Conservation (phyloP, 2,113 vertebrate species). For the Eudorcas thomsonii region DNA sequence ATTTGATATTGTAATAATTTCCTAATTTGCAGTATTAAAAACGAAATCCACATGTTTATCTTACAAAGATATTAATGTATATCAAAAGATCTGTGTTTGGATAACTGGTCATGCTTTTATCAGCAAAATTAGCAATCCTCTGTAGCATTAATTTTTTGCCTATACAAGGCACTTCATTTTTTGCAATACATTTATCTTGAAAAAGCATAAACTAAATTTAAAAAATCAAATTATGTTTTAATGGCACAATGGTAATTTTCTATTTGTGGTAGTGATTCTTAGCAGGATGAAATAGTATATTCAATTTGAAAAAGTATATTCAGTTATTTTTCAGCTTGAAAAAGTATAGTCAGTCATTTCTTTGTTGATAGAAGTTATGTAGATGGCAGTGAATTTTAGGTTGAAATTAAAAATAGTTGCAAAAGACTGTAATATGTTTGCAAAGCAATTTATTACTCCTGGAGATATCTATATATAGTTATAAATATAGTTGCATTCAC, state of each 20-base stretch:
- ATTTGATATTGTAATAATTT: neutral
- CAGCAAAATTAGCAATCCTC: neutral
- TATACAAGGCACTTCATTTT: constrained; percentile 13
- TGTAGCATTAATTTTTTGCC: neutral
- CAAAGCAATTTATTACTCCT: neutral
- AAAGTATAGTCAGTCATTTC: neutral
- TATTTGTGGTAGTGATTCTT: constrained; percentile 15
- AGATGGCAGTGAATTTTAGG: constrained; percentile 13
- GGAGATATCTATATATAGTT: neutral
- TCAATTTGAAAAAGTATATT: neutral
- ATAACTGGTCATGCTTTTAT: neutral
- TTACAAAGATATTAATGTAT: neutral
- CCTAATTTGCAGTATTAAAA: neutral
- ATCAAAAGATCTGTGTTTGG: neutral
- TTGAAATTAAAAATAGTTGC: constrained; percentile 9
- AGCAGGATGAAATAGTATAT: neutral
- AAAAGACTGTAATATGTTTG: neutral
- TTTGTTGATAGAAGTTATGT: neutral
- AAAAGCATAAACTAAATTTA: neutral
- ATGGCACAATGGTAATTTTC: neutral
- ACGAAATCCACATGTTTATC: neutral
- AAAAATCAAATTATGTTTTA: constrained; percentile 34
- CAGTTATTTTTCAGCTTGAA: neutral
- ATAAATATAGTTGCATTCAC: neutral
- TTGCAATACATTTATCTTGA: neutral